phyloP scores from a whole-genome alignment of 1,140 invertebrate genomes.

The Drosophila kanapiae region DNA sequence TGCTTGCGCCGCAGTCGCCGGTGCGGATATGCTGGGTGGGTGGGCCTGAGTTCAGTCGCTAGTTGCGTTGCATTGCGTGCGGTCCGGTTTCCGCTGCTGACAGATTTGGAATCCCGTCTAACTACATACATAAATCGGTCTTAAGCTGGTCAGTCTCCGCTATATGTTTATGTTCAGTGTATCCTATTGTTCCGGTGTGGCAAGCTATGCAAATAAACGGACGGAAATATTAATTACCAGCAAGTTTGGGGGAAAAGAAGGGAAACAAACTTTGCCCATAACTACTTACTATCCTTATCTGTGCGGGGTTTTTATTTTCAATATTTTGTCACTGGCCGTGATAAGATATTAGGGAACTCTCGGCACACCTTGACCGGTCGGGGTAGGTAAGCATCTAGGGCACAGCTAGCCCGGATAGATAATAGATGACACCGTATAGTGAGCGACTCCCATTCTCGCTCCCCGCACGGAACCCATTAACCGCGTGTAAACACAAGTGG shows the following conservation, averaged over 20 bases:
- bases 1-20: conserved; percentile 24
- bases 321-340: conserved; percentile 24
- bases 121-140: background rate
- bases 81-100: conserved; percentile 39
- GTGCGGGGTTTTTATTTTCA: conserved; percentile 21
- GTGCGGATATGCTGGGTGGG: conserved; percentile 37
- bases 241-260: background rate
- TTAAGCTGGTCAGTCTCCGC: conserved; percentile 7
- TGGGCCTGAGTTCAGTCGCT: conserved; percentile 58
- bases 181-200: background rate
- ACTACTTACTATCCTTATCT: conserved; percentile 14
- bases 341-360: conserved; percentile 33
- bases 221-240: background rate
- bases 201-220: background rate
- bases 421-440: conserved; percentile 21
- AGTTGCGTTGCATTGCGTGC: conserved; percentile 71
- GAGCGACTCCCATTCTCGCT: conserved; percentile 1
- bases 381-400: conserved; percentile 1
- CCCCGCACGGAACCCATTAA: conserved; percentile 19
- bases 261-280: background rate
- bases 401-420: conserved; percentile 32
- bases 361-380: conserved; percentile 20
- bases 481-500: conserved; percentile 36
- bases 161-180: background rate
- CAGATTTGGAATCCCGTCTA: conserved; percentile 14